These are phyloP conservation scores for Trilocha varians DNA, from an alignment of 2,888 invertebrate genomes.

Conservation along the genomic window DNA sequence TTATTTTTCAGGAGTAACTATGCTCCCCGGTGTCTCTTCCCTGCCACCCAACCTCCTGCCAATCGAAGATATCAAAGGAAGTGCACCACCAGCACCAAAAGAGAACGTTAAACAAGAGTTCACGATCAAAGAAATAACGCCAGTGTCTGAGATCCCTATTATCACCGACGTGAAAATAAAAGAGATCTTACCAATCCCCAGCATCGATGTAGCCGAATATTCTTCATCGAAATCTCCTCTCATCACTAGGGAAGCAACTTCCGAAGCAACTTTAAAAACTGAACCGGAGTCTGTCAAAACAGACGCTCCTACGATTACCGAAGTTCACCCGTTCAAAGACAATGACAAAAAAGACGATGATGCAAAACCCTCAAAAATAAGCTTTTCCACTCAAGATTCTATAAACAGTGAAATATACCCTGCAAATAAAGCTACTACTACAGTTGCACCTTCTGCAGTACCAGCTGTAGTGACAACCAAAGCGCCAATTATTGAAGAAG, in stretches of 20 bases:
- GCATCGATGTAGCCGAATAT: conserved; percentile 52
- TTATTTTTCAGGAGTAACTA: conserved; percentile 56
- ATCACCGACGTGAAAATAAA: conserved; percentile 62
- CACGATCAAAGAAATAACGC: conserved; percentile 76
- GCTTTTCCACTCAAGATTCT: conserved; percentile 50
- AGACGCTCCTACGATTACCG: conserved; percentile 36
- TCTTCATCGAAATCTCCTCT: conserved; percentile 58
- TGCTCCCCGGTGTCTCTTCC: conserved; percentile 38
- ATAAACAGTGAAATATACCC: conserved; percentile 44
- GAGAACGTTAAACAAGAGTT: conserved; percentile 49
- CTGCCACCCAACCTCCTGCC: conserved; percentile 25
- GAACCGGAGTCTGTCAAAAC: conserved; percentile 25
- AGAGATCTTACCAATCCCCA: conserved; percentile 53
- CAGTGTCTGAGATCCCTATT: conserved; percentile 62
- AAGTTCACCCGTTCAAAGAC: conserved; percentile 27
- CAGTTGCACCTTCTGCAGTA: conserved; percentile 29
- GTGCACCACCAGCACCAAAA: conserved; percentile 25
- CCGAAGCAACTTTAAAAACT: conserved; percentile 32
- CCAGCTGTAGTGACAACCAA: conserved; percentile 36
- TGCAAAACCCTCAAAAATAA: conserved; percentile 50
- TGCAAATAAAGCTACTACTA: conserved; percentile 39
- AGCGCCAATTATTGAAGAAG: conserved; percentile 50
- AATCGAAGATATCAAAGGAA: conserved; percentile 23
- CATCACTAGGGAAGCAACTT: conserved; percentile 55
- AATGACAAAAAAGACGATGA: conserved; percentile 18